phyloP scores from a whole-genome alignment of 1,140 invertebrate genomes.

The Ephestia elutella region DNA sequence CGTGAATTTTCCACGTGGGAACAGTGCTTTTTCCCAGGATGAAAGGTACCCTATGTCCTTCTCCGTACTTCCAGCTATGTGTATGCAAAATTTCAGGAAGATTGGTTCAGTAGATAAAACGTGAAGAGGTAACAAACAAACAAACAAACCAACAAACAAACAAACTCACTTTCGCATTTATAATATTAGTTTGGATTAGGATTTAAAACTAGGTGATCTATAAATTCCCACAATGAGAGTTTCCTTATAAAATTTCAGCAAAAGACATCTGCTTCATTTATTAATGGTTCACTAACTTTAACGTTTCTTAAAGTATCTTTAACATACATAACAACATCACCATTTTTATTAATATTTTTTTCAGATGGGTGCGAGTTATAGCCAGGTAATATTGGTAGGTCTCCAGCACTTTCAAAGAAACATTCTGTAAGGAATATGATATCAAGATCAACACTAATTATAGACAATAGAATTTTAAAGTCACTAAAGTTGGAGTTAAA shows the following conservation, averaged over 20 bases:
- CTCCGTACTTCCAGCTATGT: no score
- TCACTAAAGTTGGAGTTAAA: neutral
- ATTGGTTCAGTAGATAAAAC: no score
- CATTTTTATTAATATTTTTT: constrained; percentile 10
- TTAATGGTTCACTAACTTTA: constrained; percentile 14
- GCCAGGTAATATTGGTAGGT: neutral
- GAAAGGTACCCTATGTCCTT: no score
- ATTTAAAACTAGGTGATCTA: constrained; percentile 19
- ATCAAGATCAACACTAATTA: neutral
- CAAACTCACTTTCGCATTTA: no score
- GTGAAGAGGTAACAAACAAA: no score
- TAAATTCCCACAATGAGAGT: constrained; percentile 20
- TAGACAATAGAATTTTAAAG: neutral
- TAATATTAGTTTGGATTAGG: no score
- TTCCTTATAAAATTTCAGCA: constrained; percentile 14
- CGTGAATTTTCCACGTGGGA: no score
- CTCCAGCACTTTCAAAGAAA: neutral
- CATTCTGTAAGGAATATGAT: neutral
- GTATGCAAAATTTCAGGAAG: no score
- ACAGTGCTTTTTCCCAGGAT: no score
- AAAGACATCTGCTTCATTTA: constrained; percentile 20
- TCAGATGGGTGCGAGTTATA: neutral
- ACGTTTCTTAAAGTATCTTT: constrained; percentile 2
- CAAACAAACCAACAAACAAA: no score
- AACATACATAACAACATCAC: constrained; percentile 12